Percentiles rank a stretch among this genome's conserved stretches.
Conservation (phyloP, 2,113 vertebrate species). For the Ochotona curzoniae region DNA sequence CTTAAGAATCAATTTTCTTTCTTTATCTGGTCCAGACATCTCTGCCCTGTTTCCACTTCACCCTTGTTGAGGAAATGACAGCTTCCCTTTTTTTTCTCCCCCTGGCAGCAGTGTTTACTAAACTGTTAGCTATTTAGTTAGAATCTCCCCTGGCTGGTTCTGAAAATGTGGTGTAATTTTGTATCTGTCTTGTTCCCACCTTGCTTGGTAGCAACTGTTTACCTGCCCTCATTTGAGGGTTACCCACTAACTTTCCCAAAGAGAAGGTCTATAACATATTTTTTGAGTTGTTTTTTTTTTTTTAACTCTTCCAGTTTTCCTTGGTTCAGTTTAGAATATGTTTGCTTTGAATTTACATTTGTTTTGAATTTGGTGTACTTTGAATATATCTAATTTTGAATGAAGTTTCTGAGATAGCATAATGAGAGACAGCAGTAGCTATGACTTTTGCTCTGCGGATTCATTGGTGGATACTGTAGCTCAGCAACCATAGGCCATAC, state of each 20-base stretch:
- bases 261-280: neutral
- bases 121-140: neutral
- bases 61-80: neutral
- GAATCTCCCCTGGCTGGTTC: neutral
- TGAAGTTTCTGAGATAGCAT: neutral
- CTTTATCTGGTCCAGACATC: neutral
- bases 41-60: neutral
- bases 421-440: neutral
- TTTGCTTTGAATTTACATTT: neutral
- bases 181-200: neutral
- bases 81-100: neutral
- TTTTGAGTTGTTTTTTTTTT: neutral
- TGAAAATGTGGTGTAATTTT: neutral
- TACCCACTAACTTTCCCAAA: neutral
- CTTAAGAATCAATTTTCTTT: neutral
- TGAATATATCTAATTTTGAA: neutral
- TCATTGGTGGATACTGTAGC: neutral
- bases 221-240: neutral
- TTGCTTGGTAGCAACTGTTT: neutral
- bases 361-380: neutral
- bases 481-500: neutral
- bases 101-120: neutral
- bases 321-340: neutral
- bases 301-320: slow-evolving; percentile 22
- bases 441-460: neutral